Conservation (phyloP, 2,888 invertebrate species). For the Trichogramma evanescens region DNA sequence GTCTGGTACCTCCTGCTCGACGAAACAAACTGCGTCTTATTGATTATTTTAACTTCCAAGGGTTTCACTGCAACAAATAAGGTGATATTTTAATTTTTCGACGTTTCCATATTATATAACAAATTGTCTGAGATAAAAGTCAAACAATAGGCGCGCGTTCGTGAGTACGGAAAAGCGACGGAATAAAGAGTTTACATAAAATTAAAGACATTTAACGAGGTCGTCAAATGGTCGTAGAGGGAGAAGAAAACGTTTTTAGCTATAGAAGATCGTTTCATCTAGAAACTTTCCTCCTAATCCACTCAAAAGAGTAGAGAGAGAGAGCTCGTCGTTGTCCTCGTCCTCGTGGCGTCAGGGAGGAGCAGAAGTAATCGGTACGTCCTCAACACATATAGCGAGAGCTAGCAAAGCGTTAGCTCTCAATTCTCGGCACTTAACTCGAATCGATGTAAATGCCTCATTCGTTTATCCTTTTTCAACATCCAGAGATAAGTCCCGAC, state of each 20-base stretch:
- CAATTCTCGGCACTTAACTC: neutral
- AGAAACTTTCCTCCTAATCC: conserved; percentile 7
- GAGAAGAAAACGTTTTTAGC: too few relatives aligned
- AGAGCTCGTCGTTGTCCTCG: too few relatives aligned
- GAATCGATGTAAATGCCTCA: conserved; percentile 13
- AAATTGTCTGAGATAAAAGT: neutral
- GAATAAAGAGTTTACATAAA: neutral
- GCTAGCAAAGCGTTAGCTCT: neutral
- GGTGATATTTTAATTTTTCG: neutral
- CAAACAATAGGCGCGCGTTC: too few relatives aligned
- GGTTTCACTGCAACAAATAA: conserved; percentile 69
- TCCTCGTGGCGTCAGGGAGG: too few relatives aligned
- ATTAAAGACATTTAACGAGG: neutral
- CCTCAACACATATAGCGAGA: too few relatives aligned
- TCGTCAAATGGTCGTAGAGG: too few relatives aligned
- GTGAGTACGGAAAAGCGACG: neutral
- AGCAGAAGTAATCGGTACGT: too few relatives aligned
- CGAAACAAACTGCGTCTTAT: conserved; percentile 74
- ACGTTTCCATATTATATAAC: neutral
- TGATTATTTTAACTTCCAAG: conserved; percentile 71
- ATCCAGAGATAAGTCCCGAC: neutral
- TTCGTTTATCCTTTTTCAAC: neutral
- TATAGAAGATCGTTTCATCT: conserved; percentile 8
- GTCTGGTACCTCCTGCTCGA: conserved; percentile 80
- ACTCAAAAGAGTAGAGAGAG: neutral